Percentiles rank a stretch among this genome's conserved stretches.
phyloP scores from a whole-genome alignment of 2,888 invertebrate species.

The Agrochola lota region DNA sequence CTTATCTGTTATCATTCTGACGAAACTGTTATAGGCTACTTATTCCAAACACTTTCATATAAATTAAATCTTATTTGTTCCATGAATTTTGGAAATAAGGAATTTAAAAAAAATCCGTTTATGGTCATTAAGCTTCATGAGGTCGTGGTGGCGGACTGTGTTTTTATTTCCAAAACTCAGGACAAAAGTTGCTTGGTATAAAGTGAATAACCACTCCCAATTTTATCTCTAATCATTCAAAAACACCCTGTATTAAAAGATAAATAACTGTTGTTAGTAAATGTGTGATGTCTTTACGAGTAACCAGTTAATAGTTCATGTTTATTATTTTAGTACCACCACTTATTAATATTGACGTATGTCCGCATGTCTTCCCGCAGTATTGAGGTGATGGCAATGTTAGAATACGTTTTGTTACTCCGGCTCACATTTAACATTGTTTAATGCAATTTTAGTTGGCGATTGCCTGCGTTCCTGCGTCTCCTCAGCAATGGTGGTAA shows the following conservation, averaged over 20 bases:
- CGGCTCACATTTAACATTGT: conserved; percentile 59
- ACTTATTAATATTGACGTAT: conserved; percentile 41
- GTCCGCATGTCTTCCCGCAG: conserved; percentile 60
- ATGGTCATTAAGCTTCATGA: background rate
- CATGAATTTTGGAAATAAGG: conserved; percentile 5
- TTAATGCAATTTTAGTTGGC: conserved; percentile 84
- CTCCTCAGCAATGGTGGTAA: conserved; percentile 80
- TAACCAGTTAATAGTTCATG: conserved; percentile 35
- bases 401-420: conserved; percentile 46
- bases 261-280: conserved; percentile 8
- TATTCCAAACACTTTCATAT: conserved; percentile 15
- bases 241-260: background rate
- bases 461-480: conserved; percentile 63
- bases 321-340: conserved; percentile 34
- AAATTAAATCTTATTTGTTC: background rate
- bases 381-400: conserved; percentile 61
- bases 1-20: conserved; percentile 23
- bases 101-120: background rate
- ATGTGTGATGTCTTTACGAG: conserved; percentile 14
- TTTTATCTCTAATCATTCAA: background rate
- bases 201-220: conserved; percentile 17
- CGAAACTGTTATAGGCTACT: background rate
- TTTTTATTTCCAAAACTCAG: conserved; percentile 12
- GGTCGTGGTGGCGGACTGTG: background rate
- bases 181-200: background rate